Evolutionary conservation across 2,113 vertebrate species (phyloP).

Genomic region (Varanus salvator): DNA sequence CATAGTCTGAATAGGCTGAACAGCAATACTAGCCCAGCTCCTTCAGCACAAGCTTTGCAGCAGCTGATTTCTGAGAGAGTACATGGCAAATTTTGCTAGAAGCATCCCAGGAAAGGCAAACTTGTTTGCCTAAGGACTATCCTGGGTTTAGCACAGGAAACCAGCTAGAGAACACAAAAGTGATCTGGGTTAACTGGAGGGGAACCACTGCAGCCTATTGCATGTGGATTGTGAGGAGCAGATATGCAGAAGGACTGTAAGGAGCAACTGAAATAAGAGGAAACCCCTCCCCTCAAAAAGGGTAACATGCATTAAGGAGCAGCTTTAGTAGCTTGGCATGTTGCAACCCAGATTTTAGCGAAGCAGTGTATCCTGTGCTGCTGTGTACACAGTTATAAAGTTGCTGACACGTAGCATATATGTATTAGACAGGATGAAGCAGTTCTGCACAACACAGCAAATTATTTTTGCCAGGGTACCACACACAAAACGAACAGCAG

Average conservation of each 20-base stretch:
- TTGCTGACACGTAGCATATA: background rate
- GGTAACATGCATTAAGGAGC: background rate
- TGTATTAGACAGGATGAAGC: background rate
- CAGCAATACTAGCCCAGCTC: background rate
- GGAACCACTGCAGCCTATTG: background rate
- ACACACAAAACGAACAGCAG: too few relatives aligned
- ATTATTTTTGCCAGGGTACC: background rate
- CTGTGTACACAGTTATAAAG: background rate
- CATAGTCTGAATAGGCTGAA: background rate
- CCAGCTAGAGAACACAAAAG: background rate
- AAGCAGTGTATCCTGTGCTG: background rate
- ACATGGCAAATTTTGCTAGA: background rate
- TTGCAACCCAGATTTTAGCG: background rate
- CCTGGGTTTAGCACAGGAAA: background rate
- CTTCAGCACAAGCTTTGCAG: background rate
- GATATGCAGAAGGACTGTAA: background rate
- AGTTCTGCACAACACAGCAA: background rate
- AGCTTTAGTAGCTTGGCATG: background rate
- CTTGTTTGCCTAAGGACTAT: background rate
- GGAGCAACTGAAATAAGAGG: background rate
- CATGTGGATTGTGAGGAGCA: background rate
- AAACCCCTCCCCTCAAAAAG: background rate
- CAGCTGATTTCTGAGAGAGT: background rate
- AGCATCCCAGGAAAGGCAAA: background rate
- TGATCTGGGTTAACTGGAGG: background rate